Base-by-base conservation (phyloP, 2,113 vertebrate species). In the Aptenodytes patagonicus region DNA sequence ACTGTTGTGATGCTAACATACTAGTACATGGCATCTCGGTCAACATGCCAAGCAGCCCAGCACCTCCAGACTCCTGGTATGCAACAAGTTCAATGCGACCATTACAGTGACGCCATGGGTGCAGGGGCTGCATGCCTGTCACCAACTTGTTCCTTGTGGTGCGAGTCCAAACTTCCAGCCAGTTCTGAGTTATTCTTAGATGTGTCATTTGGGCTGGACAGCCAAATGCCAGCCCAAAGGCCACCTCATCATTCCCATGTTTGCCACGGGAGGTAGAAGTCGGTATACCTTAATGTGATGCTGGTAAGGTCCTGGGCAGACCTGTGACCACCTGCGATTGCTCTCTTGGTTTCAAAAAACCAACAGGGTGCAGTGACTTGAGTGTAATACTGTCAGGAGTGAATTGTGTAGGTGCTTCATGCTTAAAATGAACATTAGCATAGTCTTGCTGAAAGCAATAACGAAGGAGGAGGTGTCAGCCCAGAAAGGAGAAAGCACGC, bases 401-500 rank as follows among this genome's bases (percentile, higher is more conserved):
- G 47, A 85, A 87, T 11, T 81, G 64, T 46, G 68, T 78, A 86
- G 86, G 71, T 31, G 66, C 51, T 36, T 49, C 49, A 77, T 80
- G 26, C 70, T 90, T 93, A 77, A 90, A 95, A 77, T 75, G 89
- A 90, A 93, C 68, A 62, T 34, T 69, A 94, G 66, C 71, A 77
- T 61, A 82, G 49, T 73, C 58, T 91, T 86, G 36, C 82, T 94
- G 85, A 90, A 70, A 83, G 78, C 44, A 62, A n/a, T 77, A 95
- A 87, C 1, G 26, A 84, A 95, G 80, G 26, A 96, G 71, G 60
- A 64, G 61, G 52, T 15, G 40, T 79, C 61, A 91, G 81, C 51
- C 42, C 68, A 62, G 47, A 84, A 89, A 80, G 40, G 10, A 90
- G 79, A 47, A 79, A 60, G 24, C 52, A 72, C 2, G 5, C 65